Conservation (phyloP, 2,797 vertebrate genomes). For the Alfaro cultratus region DNA sequence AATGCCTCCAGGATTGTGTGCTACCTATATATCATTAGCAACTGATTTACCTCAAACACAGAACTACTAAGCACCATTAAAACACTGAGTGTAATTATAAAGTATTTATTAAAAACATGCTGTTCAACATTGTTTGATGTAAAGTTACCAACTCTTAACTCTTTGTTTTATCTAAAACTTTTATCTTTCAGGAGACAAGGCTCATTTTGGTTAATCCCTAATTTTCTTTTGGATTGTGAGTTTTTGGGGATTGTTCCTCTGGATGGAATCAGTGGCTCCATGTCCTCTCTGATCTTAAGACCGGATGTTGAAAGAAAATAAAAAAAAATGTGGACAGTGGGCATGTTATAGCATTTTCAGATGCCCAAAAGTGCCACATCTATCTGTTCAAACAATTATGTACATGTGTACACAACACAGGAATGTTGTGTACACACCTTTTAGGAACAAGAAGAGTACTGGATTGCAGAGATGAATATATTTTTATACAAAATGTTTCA, state of each 20-base stretch:
- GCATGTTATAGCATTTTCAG: neutral
- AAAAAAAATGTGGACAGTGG: no score
- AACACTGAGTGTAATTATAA: neutral
- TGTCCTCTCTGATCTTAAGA: neutral
- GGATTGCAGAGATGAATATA: neutral
- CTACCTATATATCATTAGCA: neutral
- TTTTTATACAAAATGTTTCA: neutral
- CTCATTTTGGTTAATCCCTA: neutral
- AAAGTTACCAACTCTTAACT: neutral
- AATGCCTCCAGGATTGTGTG: neutral
- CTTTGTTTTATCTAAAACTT: neutral
- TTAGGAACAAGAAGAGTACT: neutral
- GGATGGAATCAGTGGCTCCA: neutral
- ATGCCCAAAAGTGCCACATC: neutral
- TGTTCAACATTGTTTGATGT: neutral
- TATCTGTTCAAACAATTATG: neutral
- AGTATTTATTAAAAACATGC: neutral
- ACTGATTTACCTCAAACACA: neutral
- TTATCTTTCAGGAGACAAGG: neutral
- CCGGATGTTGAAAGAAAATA: no score
- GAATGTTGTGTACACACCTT: neutral
- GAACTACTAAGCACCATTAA: neutral
- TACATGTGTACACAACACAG: neutral
- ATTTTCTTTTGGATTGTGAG: neutral
- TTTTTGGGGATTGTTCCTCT: neutral